These are phyloP conservation scores for Pantelozetes paolii DNA, from an alignment of 2,888 invertebrate genomes.

Conservation along the genomic window DNA sequence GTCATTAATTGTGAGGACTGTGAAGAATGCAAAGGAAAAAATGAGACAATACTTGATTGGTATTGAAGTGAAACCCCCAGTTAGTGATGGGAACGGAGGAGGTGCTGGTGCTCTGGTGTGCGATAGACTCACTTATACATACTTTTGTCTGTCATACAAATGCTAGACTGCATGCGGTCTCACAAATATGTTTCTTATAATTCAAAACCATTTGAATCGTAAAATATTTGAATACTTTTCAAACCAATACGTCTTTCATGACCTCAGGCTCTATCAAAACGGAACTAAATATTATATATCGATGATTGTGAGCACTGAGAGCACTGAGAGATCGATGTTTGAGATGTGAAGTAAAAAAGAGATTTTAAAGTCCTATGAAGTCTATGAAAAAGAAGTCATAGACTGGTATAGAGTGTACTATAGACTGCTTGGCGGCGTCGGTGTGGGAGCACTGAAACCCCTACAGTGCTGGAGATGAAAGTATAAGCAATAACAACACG, in stretches of 20 bases:
- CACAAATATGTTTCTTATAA: slow-evolving; percentile 11
- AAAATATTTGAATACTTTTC: slow-evolving; percentile 3
- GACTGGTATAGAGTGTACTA: no score
- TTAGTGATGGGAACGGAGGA: no score
- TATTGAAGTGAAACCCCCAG: no score
- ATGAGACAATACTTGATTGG: no score
- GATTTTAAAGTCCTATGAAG: slow-evolving; percentile 1
- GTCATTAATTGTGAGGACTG: no score
- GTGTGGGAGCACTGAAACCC: slow-evolving; percentile 13
- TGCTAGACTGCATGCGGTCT: background rate
- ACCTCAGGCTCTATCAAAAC: slow-evolving; percentile 25
- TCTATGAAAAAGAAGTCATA: background rate
- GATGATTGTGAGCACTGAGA: slow-evolving; percentile 5
- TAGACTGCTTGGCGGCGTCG: slow-evolving; percentile 22
- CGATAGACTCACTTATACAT: background rate
- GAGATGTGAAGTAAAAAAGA: background rate
- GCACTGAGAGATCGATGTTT: background rate
- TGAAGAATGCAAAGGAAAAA: no score
- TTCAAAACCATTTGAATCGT: slow-evolving; percentile 6
- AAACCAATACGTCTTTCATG: slow-evolving; percentile 19
- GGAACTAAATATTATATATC: slow-evolving; percentile 25
- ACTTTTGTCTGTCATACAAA: background rate
- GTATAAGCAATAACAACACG: slow-evolving; percentile 24
- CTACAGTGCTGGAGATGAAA: slow-evolving; percentile 7
- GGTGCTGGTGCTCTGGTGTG: background rate